phyloP scores from a whole-genome alignment of 53 echinoderm and acorn worm genomes.

The Zoroaster sp. region DNA sequence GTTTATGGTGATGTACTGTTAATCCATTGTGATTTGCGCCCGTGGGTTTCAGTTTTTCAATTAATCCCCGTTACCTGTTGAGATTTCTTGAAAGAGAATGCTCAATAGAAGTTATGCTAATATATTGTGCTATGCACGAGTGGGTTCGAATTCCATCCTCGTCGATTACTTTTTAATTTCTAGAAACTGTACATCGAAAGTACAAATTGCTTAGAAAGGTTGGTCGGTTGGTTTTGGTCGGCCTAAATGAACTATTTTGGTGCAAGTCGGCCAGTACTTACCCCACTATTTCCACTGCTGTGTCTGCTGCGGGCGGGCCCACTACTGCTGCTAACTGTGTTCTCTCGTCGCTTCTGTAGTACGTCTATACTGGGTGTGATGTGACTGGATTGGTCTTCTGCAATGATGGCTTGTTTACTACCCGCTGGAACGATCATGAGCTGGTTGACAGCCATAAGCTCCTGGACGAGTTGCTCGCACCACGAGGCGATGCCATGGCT shows the following conservation, averaged over 20 bases:
- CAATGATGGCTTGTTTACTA: constrained; percentile 47
- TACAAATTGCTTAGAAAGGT: no score
- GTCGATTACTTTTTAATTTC: no score
- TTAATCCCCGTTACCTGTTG: no score
- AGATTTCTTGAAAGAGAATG: no score
- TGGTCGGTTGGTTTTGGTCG: no score
- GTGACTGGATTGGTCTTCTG: constrained; percentile 11
- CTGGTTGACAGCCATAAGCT: constrained; percentile 76
- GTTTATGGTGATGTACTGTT: no score
- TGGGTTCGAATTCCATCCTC: constrained; percentile 83
- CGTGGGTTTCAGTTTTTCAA: no score
- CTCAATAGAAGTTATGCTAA: no score
- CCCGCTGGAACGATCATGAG: constrained; percentile 74
- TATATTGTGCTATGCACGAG: constrained; percentile 78
- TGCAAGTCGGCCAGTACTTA: no score
- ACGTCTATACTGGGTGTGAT: constrained; percentile 68
- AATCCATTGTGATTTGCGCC: no score
- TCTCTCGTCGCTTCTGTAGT: constrained; percentile 80
- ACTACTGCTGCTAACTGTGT: constrained; percentile 48
- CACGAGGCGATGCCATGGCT: constrained; percentile 95
- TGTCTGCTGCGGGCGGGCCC: constrained; percentile 64
- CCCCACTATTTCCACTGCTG: constrained; percentile 59
- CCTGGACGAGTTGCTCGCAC: constrained; percentile 94
- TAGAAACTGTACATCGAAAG: no score
- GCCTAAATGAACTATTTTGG: no score